Percentiles rank a stretch among this genome's conserved stretches.
These are phyloP conservation scores for Liopterus haemorrhoidalis DNA, from an alignment of 2,888 invertebrate species.

Conservation along the genomic window DNA sequence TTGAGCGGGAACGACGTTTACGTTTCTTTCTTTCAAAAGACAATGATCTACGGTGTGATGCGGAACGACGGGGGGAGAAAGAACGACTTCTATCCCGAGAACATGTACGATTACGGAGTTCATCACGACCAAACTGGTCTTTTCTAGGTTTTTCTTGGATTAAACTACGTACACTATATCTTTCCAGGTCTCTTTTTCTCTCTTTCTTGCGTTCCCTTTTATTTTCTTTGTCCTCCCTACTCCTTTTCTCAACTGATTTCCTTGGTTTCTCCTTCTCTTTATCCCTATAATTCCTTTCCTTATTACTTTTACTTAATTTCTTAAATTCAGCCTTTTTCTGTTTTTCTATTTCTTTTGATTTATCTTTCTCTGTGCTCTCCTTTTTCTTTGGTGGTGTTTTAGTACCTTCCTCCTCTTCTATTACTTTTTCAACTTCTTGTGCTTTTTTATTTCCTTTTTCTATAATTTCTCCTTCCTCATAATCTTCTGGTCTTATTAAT, in stretches of 20 bases:
- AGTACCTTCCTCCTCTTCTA: constrained; percentile 30
- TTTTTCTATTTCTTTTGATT: constrained; percentile 36
- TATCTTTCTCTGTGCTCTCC: constrained; percentile 34
- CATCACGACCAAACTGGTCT: constrained; percentile 75
- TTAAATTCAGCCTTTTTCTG: constrained; percentile 58
- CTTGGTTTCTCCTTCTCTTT: constrained; percentile 47
- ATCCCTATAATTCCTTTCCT: constrained; percentile 72
- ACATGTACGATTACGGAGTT: constrained; percentile 36
- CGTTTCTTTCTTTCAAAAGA: constrained; percentile 24
- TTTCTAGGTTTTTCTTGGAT: constrained; percentile 66
- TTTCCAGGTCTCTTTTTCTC: constrained; percentile 69
- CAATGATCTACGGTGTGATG: constrained; percentile 14
- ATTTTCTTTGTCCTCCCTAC: constrained; percentile 37
- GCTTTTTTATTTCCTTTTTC: constrained; percentile 42
- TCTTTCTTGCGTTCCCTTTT: constrained; percentile 44
- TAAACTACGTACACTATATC: constrained; percentile 76
- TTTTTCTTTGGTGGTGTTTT: constrained; percentile 36
- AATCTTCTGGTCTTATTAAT: constrained; percentile 45
- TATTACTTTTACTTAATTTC: constrained; percentile 70
- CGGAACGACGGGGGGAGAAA: constrained; percentile 15
- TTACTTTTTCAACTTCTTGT: constrained; percentile 29
- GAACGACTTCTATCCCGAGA: constrained; percentile 21
- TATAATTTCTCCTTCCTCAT: constrained; percentile 56
- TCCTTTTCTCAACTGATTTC: constrained; percentile 41
- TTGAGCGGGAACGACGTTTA: constrained; percentile 37